These are phyloP conservation scores for Ochropleura plecta DNA, from an alignment of 2,888 invertebrate genomes.

Conservation along the genomic window DNA sequence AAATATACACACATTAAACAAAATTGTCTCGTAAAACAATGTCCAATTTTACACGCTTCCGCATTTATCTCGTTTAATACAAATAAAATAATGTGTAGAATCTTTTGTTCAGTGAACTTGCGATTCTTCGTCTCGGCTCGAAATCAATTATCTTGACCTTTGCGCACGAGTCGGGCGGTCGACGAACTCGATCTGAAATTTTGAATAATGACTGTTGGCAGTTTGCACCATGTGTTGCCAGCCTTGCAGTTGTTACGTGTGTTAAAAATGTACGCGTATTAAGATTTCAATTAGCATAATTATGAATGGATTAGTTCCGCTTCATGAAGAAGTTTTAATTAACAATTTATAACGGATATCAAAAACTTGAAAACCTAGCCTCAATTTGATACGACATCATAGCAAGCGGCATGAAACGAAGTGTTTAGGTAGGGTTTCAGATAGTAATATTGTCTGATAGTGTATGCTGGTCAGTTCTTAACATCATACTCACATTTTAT, in stretches of 20 bases:
- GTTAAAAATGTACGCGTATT: constrained; percentile 16
- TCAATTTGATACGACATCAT: not conserved
- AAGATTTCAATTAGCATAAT: not conserved
- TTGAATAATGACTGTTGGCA: constrained; percentile 67
- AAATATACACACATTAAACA: constrained; percentile 6
- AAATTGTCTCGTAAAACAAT: constrained; percentile 26
- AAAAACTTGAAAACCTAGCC: not conserved
- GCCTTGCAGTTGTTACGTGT: constrained; percentile 18
- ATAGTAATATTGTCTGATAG: not conserved
- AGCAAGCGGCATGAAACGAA: not conserved
- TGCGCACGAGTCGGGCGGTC: constrained; percentile 70
- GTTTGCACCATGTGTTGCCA: constrained; percentile 48
- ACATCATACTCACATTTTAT: not conserved
- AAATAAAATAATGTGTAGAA: constrained; percentile 49
- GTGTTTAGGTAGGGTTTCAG: not conserved
- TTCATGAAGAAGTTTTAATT: constrained; percentile 2
- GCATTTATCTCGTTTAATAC: constrained; percentile 56
- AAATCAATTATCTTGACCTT: constrained; percentile 78
- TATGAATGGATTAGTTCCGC: constrained; percentile 13
- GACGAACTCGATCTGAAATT: constrained; percentile 65
- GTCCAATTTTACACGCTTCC: constrained; percentile 46
- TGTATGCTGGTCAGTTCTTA: not conserved
- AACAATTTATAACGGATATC: constrained; percentile 1
- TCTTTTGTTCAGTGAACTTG: constrained; percentile 61
- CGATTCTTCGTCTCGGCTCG: constrained; percentile 50